Percentiles rank a stretch among this genome's conserved stretches.
These are phyloP conservation scores for Malacoctenus gilli DNA, from an alignment of 2,797 vertebrate genomes.

Conservation along the genomic window DNA sequence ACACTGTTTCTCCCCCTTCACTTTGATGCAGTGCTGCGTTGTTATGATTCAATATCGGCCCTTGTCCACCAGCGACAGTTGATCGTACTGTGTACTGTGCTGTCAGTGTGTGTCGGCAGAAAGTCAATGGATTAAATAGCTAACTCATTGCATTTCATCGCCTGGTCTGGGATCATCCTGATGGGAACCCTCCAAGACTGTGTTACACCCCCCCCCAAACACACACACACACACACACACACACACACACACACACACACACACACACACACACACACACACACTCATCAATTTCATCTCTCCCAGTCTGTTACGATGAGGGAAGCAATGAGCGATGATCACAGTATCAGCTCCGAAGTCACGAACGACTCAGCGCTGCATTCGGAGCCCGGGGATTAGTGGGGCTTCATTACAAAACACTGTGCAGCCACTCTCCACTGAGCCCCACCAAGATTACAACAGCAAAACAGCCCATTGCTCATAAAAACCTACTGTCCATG, in stretches of 20 bases:
- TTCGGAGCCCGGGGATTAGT: conserved; percentile 21
- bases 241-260: too few species aligned
- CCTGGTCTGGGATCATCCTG: conserved; percentile 57
- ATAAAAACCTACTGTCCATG: neutral
- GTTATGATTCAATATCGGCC: too few species aligned
- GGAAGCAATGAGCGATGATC: conserved; percentile 49
- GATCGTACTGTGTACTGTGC: too few species aligned
- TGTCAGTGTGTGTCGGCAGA: conserved; percentile 42
- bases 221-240: too few species aligned
- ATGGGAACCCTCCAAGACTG: conserved; percentile 70
- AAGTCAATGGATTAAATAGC: conserved; percentile 72
- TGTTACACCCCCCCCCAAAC: conserved; percentile 61
- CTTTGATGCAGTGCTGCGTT: too few species aligned
- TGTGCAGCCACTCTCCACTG: neutral
- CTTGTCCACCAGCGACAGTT: too few species aligned
- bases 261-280: too few species aligned
- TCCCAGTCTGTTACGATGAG: conserved; percentile 44
- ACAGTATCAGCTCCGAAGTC: conserved; percentile 41
- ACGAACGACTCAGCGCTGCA: conserved; percentile 20
- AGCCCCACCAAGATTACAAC: conserved; percentile 1
- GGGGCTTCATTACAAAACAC: conserved; percentile 23
- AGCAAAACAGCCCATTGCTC: neutral
- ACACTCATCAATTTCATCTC: conserved; percentile 67
- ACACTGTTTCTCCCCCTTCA: too few species aligned
- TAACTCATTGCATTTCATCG: conserved; percentile 69